Base-by-base conservation (phyloP, 2,888 invertebrate species). In the Hyalella azteca region DNA sequence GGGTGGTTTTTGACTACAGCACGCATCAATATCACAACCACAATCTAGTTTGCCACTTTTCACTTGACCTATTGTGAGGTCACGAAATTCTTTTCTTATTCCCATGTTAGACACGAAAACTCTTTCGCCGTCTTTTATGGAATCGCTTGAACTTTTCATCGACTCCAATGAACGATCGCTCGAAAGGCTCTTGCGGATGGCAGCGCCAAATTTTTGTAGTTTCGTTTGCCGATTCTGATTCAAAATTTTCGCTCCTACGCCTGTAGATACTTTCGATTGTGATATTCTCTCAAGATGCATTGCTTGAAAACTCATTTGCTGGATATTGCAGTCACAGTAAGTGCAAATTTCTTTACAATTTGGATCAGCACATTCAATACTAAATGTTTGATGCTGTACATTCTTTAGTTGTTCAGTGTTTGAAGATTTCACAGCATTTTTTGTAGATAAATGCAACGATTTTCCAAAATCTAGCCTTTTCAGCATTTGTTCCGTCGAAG, bases 61-160 rank as follows among this genome's bases (percentile, higher is more conserved):
- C 39, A 66, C 66, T 36, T 66, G 29, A n/a, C 66, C 66, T 11
- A 66, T 66, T 5, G 66, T 66, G 36, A 66, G 29, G 66, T 66
- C 36, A 66, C 66, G 36, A n/a, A 66, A 66, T 66, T 66, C 36
- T 22, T 54, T 54, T 26, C 13, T 54, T 29, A 54, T 54, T 54
- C 13, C 19, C 29, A 45, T 45, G 9, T 45, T 9, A 15, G 45
- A 15, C 45, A 9, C 15, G 9, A 9, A 45, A 45, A 45, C 15
- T 45, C 15, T 9, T 45, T n/a, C n/a, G 11, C 45, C 45, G 9
- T 45, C 45, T 45, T 11, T 15, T 45, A 9, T 45, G 11, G 45
- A 9, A 45, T 15, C 15, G 45, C 15, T 9, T 45, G 11, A 9
- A 45, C 15, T 45, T 9, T 45, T 15, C 9, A 36, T 19, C 36